phyloP scores from a whole-genome alignment of 2,113 vertebrate genomes.

The Heloderma charlesbogerti region DNA sequence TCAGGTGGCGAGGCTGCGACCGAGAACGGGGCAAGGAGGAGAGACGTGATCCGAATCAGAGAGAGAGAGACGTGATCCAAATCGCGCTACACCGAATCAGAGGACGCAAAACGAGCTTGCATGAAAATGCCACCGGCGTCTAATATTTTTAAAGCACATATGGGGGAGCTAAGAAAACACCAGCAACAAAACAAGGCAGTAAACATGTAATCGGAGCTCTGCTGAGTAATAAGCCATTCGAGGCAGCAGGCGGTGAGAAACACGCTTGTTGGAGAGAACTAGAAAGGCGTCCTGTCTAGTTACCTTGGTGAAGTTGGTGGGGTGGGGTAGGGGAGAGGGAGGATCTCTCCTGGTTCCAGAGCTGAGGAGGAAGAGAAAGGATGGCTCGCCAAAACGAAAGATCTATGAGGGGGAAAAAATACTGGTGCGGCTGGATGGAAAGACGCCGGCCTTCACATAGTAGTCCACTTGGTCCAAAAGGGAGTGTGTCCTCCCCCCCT shows the following conservation, averaged over 20 bases:
- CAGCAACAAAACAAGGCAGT: background rate
- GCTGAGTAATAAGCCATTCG: background rate
- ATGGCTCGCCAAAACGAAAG: conserved; percentile 28
- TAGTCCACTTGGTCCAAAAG: conserved; percentile 34
- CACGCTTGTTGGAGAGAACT: conserved; percentile 10
- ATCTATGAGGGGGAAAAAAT: background rate
- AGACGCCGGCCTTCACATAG: conserved; percentile 24
- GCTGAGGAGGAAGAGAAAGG: conserved; percentile 33
- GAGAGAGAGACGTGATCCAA: background rate
- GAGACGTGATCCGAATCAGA: background rate
- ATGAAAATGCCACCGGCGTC: background rate
- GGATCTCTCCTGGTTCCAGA: conserved; percentile 30
- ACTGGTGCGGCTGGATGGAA: conserved; percentile 2
- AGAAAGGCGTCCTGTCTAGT: conserved; percentile 18
- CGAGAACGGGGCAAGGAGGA: too few species aligned
- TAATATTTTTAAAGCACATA: background rate
- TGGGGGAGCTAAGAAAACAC: background rate
- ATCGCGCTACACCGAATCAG: background rate
- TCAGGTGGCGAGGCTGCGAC: too few species aligned
- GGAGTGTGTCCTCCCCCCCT: background rate
- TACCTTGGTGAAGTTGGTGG: conserved; percentile 61
- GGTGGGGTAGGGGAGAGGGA: background rate
- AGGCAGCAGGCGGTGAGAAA: background rate
- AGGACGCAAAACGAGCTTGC: background rate
- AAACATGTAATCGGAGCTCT: background rate